Conservation (phyloP, 2,888 invertebrate species). For the Dasysyrphus albostriatus region DNA sequence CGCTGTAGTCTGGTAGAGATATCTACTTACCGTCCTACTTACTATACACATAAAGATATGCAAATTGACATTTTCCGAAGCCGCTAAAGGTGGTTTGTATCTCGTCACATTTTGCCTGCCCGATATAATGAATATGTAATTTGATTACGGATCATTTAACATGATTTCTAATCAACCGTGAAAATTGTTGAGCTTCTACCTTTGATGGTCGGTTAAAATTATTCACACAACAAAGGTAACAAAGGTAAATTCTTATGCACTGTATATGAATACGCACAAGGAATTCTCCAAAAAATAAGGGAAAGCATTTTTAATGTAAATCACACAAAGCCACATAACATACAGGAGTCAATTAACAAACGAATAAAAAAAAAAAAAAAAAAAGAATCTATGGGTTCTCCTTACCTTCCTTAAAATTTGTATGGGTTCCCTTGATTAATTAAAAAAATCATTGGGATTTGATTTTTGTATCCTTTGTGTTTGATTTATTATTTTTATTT, state of each 20-base stretch:
- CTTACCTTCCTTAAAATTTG: neutral
- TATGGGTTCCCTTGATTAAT: neutral
- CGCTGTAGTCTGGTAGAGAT: neutral
- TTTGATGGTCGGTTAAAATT: constrained; percentile 36
- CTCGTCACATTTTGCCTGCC: neutral
- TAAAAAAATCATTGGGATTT: neutral
- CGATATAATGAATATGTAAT: constrained; percentile 69
- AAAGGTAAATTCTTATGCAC: constrained; percentile 21
- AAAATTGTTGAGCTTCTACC: constrained; percentile 72
- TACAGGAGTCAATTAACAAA: neutral
- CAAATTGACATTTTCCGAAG: constrained; percentile 55
- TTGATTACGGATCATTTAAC: constrained; percentile 64
- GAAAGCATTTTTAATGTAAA: neutral
- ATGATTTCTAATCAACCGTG: constrained; percentile 70
- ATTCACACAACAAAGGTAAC: constrained; percentile 19
- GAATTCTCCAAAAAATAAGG: constrained; percentile 1
- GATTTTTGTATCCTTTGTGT: neutral
- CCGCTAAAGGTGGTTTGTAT: neutral
- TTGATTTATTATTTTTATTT: neutral
- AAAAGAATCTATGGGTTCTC: neutral
- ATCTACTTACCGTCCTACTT: neutral
- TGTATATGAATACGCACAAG: neutral
- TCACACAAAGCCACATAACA: neutral
- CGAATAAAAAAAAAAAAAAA: neutral
- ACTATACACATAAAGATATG: constrained; percentile 37